Conservation (phyloP, 2,113 vertebrate species). For the Ploceus nigricollis region DNA sequence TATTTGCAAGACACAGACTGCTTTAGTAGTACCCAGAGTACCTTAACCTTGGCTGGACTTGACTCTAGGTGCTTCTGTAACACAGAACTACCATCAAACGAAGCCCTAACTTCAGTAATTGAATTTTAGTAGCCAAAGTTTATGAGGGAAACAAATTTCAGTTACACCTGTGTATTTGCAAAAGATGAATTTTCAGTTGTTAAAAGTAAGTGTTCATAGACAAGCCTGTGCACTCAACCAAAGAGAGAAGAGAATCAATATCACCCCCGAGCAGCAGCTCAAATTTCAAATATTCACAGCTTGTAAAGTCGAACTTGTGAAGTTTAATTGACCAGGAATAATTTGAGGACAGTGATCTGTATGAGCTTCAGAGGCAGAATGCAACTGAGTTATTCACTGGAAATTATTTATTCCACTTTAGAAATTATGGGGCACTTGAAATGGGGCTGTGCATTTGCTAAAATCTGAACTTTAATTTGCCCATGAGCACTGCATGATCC, state of each 20-base stretch:
- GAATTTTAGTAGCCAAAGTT: constrained; percentile 24
- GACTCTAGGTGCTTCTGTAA: background rate
- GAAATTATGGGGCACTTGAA: background rate
- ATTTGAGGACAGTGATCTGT: constrained; percentile 35
- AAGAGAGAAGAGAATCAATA: constrained; percentile 25
- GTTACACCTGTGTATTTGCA: constrained; percentile 2
- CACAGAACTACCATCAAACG: background rate
- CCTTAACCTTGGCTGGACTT: background rate
- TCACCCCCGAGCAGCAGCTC: constrained; percentile 25
- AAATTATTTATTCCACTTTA: constrained; percentile 41
- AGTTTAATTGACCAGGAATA: constrained; percentile 56
- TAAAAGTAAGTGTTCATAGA: background rate
- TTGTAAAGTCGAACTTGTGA: constrained; percentile 40
- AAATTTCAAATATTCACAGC: constrained; percentile 48
- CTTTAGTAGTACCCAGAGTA: background rate
- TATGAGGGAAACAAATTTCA: constrained; percentile 26
- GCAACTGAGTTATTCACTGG: background rate
- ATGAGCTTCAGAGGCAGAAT: background rate
- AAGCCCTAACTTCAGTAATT: constrained; percentile 14
- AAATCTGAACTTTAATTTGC: background rate
- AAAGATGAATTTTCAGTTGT: constrained; percentile 46
- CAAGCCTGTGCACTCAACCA: constrained; percentile 37
- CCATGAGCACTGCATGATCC: background rate
- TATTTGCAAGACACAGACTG: background rate
- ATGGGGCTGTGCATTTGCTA: background rate